Conservation (phyloP, 2,797 vertebrate genomes). For the Falco biarmicus region DNA sequence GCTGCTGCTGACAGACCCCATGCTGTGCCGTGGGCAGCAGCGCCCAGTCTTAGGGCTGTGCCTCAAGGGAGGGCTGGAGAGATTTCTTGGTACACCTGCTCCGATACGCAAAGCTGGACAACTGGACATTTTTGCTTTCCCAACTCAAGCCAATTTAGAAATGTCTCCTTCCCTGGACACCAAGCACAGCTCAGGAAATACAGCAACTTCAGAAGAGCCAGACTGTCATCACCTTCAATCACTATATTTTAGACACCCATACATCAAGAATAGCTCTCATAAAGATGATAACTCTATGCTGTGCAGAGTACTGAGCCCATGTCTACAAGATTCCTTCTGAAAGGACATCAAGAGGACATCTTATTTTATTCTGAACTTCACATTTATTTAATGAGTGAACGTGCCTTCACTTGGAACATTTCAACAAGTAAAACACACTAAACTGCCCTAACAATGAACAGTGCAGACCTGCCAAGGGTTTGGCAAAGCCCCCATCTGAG, state of each 20-base stretch:
- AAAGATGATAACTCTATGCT: accelerated
- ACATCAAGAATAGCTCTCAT: not conserved
- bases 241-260: not conserved
- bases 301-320: not conserved
- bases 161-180: not conserved
- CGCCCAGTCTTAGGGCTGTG: not conserved
- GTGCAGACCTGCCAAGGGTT: accelerated
- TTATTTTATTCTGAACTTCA: not conserved
- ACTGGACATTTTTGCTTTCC: not conserved
- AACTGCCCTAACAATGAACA: accelerated
- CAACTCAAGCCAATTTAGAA: not conserved
- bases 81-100: not conserved
- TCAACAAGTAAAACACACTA: not conserved
- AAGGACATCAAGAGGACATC: not conserved
- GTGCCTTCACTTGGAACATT: not conserved
- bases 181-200: not conserved
- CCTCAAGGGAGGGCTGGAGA: not conserved
- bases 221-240: not conserved
- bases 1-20: not conserved
- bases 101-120: accelerated
- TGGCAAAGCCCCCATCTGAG: not conserved
- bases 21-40: accelerated
- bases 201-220: not conserved
- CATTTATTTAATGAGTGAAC: not conserved
- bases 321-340: not conserved